Percentiles rank a stretch among this genome's conserved stretches.
These are phyloP conservation scores for Anoplophora glabripennis DNA, from an alignment of 1,140 invertebrate genomes.

Conservation along the genomic window DNA sequence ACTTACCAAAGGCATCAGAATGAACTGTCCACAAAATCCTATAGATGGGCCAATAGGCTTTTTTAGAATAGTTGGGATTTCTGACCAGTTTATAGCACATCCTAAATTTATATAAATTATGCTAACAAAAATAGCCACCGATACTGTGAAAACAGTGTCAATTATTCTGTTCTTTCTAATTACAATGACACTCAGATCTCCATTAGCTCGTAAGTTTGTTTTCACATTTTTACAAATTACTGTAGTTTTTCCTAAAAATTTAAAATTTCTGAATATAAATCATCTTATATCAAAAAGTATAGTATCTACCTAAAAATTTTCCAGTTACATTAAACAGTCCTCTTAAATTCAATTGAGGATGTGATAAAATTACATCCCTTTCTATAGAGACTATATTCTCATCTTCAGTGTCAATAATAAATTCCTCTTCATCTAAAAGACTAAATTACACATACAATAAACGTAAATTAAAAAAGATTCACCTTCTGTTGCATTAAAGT, in stretches of 20 bases:
- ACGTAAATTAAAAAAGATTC: neutral
- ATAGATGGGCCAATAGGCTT: conserved; percentile 81
- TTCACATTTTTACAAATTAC: conserved; percentile 14
- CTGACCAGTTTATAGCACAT: conserved; percentile 78
- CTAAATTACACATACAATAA: neutral
- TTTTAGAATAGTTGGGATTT: conserved; percentile 67
- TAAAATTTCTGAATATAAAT: conserved; percentile 16
- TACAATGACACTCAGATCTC: conserved; percentile 53
- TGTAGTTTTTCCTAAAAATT: conserved; percentile 29
- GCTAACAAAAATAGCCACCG: conserved; percentile 72
- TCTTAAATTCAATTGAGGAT: neutral
- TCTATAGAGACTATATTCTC: conserved; percentile 22
- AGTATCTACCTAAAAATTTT: conserved; percentile 59
- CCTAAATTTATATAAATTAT: conserved; percentile 90
- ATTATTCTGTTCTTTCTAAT: conserved; percentile 62
- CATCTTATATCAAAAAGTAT: too few species aligned
- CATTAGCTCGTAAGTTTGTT: neutral
- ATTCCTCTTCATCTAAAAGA: neutral
- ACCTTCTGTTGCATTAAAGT: neutral
- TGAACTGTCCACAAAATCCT: conserved; percentile 79
- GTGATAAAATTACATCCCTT: conserved; percentile 4
- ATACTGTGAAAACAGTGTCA: conserved; percentile 74
- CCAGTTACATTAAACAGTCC: conserved; percentile 55
- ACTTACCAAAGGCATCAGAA: conserved; percentile 86
- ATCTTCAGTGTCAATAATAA: conserved; percentile 18